These are phyloP conservation scores for Camptogramma bilineatum DNA, from an alignment of 2,888 invertebrate genomes.

Conservation along the genomic window DNA sequence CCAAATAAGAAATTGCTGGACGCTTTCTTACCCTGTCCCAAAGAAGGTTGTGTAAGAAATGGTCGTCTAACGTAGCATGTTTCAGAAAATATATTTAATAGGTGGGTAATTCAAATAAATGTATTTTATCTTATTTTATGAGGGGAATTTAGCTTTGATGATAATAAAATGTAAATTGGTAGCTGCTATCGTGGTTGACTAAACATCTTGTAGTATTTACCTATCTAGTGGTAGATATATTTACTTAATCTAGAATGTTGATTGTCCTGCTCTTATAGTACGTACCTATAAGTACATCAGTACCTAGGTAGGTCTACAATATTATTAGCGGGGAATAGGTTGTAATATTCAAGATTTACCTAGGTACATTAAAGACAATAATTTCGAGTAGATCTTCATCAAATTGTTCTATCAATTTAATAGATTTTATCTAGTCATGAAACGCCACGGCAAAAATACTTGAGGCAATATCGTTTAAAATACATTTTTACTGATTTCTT, in stretches of 20 bases:
- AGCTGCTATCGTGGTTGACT: not conserved
- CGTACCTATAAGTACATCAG: no score
- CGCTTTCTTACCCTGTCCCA: no score
- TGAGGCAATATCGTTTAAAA: conserved; percentile 41
- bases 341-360: no score
- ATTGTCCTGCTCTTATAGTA: not conserved
- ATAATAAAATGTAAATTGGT: not conserved
- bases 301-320: no score
- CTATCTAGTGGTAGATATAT: not conserved
- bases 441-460: conserved; percentile 34
- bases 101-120: not conserved
- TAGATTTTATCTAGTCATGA: not conserved
- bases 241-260: not conserved
- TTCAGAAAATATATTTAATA: no score
- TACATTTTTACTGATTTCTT: conserved; percentile 76
- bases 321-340: no score
- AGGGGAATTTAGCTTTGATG: not conserved
- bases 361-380: no score
- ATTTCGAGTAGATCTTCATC: no score
- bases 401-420: no score
- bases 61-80: no score
- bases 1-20: no score
- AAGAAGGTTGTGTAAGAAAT: no score
- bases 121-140: not conserved
- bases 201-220: not conserved